Percentiles rank a stretch among this genome's conserved stretches.
Conservation (phyloP, 2,888 invertebrate genomes). For the Rhorus exstirpatorius region DNA sequence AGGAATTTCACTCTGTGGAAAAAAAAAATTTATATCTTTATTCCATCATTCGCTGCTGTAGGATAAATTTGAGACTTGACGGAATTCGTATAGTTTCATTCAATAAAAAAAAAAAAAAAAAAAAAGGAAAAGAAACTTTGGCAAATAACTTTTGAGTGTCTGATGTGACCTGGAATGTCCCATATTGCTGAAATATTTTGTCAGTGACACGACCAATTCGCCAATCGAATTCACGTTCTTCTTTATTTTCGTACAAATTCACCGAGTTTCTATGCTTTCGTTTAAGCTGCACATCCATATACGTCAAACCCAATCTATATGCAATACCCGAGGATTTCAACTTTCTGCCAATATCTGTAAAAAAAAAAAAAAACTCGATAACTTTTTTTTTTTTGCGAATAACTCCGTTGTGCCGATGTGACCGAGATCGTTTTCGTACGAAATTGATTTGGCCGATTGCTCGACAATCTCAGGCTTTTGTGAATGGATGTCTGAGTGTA, state of each 20-base stretch:
- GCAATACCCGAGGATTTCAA: conserved; percentile 46
- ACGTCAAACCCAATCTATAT: conserved; percentile 17
- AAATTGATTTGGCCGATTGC: conserved; percentile 59
- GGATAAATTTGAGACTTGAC: too few relatives aligned
- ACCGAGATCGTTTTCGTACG: conserved; percentile 37
- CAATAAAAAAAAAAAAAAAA: too few relatives aligned
- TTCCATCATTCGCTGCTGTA: too few relatives aligned
- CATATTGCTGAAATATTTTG: neutral
- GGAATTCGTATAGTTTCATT: too few relatives aligned
- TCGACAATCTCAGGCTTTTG: conserved; percentile 12
- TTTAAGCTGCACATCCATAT: conserved; percentile 8
- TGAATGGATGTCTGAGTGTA: neutral
- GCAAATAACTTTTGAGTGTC: too few relatives aligned
- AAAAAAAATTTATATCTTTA: too few relatives aligned
- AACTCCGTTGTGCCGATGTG: neutral
- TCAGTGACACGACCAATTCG: conserved; percentile 6
- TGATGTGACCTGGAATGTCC: too few relatives aligned
- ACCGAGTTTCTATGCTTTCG: conserved; percentile 18
- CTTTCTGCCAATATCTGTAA: conserved; percentile 47
- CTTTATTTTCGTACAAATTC: conserved; percentile 48
- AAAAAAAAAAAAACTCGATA: conserved; percentile 49
- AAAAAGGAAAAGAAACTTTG: too few relatives aligned
- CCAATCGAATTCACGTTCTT: conserved; percentile 42
- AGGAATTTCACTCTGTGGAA: too few relatives aligned
- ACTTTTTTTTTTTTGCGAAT: conserved; percentile 50